Evolutionary conservation across 2,113 vertebrate genomes (phyloP), one percentile per base, ranked within the genome.

Genomic region (Taurulus bubalis): DNA sequence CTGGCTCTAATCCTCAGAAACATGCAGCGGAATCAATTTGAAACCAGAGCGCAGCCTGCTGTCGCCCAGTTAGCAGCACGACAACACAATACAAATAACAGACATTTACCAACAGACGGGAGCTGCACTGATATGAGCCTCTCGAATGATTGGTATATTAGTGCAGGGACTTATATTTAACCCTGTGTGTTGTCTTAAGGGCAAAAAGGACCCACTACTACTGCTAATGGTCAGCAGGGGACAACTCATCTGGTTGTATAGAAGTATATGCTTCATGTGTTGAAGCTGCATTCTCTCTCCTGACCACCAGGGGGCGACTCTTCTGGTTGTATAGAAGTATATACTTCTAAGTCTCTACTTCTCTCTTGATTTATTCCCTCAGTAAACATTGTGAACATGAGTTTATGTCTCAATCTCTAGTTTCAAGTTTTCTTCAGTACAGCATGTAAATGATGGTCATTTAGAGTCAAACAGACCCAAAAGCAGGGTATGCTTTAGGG

Each of bases 1-100:
- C 97, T 93, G 89, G 87, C 93, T 93, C 94, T 98, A 98, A 98
- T 98, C 97, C 97, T 93, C 90, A 88, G 95, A 95, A 96, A 98
- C 96, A 96, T 96, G 95, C 95, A 95, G 95, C 94, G 94, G 95
- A 97, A 97, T 97, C 96, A 95, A 96, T 96, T 95, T 97, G 97
- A 96, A 98, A 98, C 94, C 87, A 6, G 95, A 98, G 97, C 96
- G 84, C 90, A 1, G 24, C 67, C 56, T 3, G 49, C 84, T 38
- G 45, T 76, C 66, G 63, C 71, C 75, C 83, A 75, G 80, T 85
- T 84, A 90, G 90, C 83, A 72, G 71, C 74, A 12, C 73, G 20
- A 82, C 85, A 84, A 82, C 85, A 88, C 84, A 90, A 87, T 24
- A 66, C 82, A 87, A 86, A 83, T 80, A 83, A 89, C 72, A 85